Conservation (phyloP, 2,113 vertebrate genomes). For the Vanacampus margaritifer region DNA sequence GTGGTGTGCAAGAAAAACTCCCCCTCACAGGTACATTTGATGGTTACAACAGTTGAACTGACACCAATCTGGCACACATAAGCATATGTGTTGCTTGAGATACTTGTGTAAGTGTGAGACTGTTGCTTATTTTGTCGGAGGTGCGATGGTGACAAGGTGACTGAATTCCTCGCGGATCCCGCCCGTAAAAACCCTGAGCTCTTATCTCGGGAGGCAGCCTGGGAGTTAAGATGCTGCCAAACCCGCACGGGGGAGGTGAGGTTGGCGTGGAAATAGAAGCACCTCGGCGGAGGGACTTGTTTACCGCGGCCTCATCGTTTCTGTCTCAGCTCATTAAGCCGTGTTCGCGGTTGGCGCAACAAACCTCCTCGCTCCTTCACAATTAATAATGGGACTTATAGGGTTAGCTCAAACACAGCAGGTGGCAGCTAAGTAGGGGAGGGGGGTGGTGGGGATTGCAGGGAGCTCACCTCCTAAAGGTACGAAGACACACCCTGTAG, state of each 20-base stretch:
- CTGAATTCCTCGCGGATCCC: conserved; percentile 53
- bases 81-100: conserved; percentile 63
- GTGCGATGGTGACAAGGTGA: conserved; percentile 46
- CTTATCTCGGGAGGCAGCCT: conserved; percentile 32
- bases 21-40: conserved; percentile 26
- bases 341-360: conserved; percentile 43
- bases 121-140: conserved; percentile 58
- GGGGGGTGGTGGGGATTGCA: too few relatives aligned
- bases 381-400: conserved; percentile 46
- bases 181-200: conserved; percentile 44
- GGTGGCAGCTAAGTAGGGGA: conserved; percentile 31
- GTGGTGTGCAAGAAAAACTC: not conserved
- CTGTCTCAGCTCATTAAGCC: conserved; percentile 68
- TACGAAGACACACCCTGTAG: conserved; percentile 47
- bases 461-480: conserved; percentile 43
- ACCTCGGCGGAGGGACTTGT: conserved; percentile 58
- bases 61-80: conserved; percentile 46
- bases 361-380: conserved; percentile 13
- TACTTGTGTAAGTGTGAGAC: conserved; percentile 60
- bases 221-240: conserved; percentile 40
- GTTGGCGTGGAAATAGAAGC: conserved; percentile 62
- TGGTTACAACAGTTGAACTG: conserved; percentile 47
- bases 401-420: conserved; percentile 25
- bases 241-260: conserved; percentile 32
- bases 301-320: conserved; percentile 66